These are phyloP conservation scores for Drosophila cognata DNA, from an alignment of 2,888 invertebrate genomes.

Conservation along the genomic window DNA sequence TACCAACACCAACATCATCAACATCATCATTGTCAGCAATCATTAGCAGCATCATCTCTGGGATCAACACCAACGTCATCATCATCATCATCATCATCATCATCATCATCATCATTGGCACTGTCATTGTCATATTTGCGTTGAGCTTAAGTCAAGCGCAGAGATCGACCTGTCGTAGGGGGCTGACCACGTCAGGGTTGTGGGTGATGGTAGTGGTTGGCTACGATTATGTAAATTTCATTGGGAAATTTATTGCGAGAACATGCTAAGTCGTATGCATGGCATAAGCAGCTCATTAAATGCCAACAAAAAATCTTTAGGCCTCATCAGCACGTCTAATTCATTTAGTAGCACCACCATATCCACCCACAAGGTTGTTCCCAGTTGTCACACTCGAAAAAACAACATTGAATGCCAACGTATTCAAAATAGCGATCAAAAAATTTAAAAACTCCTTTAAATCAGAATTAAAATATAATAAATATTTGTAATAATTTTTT, in stretches of 20 bases:
- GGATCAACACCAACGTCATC: conserved; percentile 3
- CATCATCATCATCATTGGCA: conserved; percentile 18
- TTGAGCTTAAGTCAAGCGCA: conserved; percentile 46
- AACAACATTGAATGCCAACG: neutral
- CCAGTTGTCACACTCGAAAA: neutral
- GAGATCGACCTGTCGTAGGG: neutral
- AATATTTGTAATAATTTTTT: neutral
- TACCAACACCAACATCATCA: conserved; percentile 37
- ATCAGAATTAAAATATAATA: neutral
- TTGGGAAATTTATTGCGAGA: conserved; percentile 67
- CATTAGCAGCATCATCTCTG: conserved; percentile 35
- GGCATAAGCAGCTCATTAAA: conserved; percentile 79
- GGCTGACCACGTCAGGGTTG: too few relatives aligned
- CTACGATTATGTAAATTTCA: conserved; percentile 72
- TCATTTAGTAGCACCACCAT: conserved; percentile 11
- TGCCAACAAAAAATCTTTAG: conserved; percentile 29
- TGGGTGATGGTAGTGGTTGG: neutral
- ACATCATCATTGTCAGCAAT: conserved; percentile 27
- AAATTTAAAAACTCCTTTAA: neutral
- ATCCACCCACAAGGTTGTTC: neutral
- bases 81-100: neutral
- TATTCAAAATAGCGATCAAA: neutral
- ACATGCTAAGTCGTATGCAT: conserved; percentile 43
- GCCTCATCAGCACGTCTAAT: conserved; percentile 44
- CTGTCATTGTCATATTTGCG: conserved; percentile 38